phyloP scores from a whole-genome alignment of 1,140 invertebrate species.

The Calephelis virginiensis region DNA sequence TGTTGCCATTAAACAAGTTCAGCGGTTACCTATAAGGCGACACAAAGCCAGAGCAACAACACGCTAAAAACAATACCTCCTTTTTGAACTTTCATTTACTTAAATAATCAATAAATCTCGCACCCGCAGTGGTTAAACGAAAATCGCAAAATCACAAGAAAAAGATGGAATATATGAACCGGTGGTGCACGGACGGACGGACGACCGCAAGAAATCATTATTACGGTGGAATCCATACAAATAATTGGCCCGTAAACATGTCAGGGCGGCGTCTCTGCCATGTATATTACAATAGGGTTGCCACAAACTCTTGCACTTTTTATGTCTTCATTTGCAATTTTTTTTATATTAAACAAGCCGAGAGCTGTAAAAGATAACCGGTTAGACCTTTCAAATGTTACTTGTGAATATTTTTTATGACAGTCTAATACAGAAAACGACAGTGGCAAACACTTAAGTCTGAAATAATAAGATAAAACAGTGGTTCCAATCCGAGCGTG shows the following conservation, averaged over 20 bases:
- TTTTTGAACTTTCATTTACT: slow-evolving; percentile 42
- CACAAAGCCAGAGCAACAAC: background rate
- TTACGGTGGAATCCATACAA: slow-evolving; percentile 74
- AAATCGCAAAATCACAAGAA: slow-evolving; percentile 54
- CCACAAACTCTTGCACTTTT: slow-evolving; percentile 14
- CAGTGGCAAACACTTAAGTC: too few relatives aligned
- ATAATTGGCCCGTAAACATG: slow-evolving; percentile 78
- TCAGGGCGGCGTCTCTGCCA: slow-evolving; percentile 72
- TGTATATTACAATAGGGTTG: slow-evolving; percentile 71
- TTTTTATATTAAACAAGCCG: background rate
- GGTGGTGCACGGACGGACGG: slow-evolving; percentile 40
- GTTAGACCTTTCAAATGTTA: background rate
- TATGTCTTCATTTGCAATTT: background rate
- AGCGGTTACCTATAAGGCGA: background rate
- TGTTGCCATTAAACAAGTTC: background rate
- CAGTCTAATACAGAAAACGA: too few relatives aligned
- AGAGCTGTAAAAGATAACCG: background rate
- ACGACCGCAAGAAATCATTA: slow-evolving; percentile 74
- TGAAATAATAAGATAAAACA: too few relatives aligned
- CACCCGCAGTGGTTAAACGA: slow-evolving; percentile 48
- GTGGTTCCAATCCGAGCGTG: too few relatives aligned
- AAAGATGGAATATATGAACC: slow-evolving; percentile 49
- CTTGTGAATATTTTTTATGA: too few relatives aligned
- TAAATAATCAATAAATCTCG: slow-evolving; percentile 58
- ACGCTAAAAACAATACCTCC: slow-evolving; percentile 28